Base-by-base conservation (phyloP, 53 echinoderm and acorn worm species). In the Henricia sp. region DNA sequence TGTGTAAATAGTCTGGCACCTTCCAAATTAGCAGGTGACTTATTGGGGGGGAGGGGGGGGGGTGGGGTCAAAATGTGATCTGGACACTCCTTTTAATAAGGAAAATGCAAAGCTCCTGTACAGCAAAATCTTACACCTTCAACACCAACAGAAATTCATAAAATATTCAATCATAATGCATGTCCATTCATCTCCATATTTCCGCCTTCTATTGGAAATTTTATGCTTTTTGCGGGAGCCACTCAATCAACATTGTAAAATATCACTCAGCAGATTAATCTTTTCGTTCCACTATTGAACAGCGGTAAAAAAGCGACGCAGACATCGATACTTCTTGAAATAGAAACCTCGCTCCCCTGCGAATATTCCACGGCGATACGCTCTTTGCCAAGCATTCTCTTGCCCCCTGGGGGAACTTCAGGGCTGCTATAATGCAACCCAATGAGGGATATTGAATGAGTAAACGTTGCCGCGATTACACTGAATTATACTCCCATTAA, bases 401-500 rank as follows among this genome's bases (percentile, higher is more conserved):
- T 51, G 1, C 29, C 51, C 44, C 52, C 72, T 27, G 70, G 36
- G 72, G 72, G n/a, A n/a, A 2, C 42, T 24, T 50, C 1, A 0
- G 6, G 34, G 25, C 44, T 40, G 30, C 50, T n/a, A 80, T 44
- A 80, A 62, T 63, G 62, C 62, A 43, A 80, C 80, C 32, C 80
- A 64, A 80, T 63, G 63, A 80, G 57, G 50, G 65, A 63, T 64
- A 80, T 80, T 63, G 48, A 80, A 64, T 80, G 63, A 32, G 64
- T 64, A 64, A 60, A 80, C 65, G 80, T 57, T 63, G 63, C 20
- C 80, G 80, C 50, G 50, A 80, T 80, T 80, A 80, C 80, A 46
- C 36, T 62, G 80, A 80, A 80, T 80, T 64, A 80, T 80, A 80
- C 64, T 63, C 80, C 80, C 80, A 80, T 80, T 80, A 80, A 80